phyloP scores from a whole-genome alignment of 2,888 invertebrate species.

The Heliconius sara region DNA sequence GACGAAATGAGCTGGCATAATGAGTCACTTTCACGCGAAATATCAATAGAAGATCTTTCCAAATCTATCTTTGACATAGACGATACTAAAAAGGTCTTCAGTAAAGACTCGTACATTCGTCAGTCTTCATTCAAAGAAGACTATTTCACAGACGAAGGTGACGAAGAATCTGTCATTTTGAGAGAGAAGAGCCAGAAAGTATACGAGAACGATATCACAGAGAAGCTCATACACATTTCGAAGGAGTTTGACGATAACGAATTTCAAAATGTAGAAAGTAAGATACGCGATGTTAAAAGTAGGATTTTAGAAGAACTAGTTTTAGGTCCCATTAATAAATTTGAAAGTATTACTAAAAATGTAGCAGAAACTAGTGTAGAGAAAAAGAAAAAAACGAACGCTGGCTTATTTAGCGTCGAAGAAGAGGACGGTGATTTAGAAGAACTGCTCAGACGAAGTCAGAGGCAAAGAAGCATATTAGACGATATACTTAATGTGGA shows the following conservation, averaged over 20 bases:
- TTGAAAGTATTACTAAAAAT: slow-evolving; percentile 74
- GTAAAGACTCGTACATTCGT: slow-evolving; percentile 78
- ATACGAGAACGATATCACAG: slow-evolving; percentile 79
- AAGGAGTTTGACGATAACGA: slow-evolving; percentile 76
- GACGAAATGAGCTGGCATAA: slow-evolving; percentile 85
- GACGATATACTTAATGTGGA: slow-evolving; percentile 87
- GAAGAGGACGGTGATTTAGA: slow-evolving; percentile 86
- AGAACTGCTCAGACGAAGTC: slow-evolving; percentile 85
- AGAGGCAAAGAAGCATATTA: slow-evolving; percentile 87
- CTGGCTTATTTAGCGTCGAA: slow-evolving; percentile 68
- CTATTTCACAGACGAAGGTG: slow-evolving; percentile 71
- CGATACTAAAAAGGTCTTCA: slow-evolving; percentile 77
- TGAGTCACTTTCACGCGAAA: slow-evolving; percentile 82
- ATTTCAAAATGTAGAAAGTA: slow-evolving; percentile 63
- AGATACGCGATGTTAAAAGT: slow-evolving; percentile 72
- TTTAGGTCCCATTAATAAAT: slow-evolving; percentile 65
- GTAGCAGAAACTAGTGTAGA: slow-evolving; percentile 71
- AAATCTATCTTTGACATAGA: slow-evolving; percentile 81
- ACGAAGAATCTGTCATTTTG: slow-evolving; percentile 72
- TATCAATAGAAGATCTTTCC: slow-evolving; percentile 84
- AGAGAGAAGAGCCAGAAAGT: slow-evolving; percentile 75
- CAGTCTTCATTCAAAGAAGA: slow-evolving; percentile 80
- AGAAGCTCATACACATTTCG: slow-evolving; percentile 76
- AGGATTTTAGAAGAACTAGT: slow-evolving; percentile 77
- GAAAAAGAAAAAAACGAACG: slow-evolving; percentile 63